A percentile compares a stretch with the other conserved stretches of the same genome.
Evolutionary conservation across 2,888 invertebrate genomes (phyloP).

Genomic region (Drosophila cognata): DNA sequence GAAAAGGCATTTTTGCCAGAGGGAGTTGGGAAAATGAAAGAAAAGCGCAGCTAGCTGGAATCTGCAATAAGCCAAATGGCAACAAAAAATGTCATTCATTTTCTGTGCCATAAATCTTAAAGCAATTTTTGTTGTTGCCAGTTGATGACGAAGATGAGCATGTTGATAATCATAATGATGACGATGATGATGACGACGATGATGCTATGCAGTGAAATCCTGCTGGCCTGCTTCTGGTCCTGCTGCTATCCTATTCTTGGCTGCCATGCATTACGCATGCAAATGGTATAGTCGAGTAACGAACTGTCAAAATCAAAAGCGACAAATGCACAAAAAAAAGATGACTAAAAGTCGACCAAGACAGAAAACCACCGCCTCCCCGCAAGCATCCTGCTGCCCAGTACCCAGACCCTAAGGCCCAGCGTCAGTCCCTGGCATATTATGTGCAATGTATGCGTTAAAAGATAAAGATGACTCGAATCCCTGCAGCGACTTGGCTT

Average conservation of each 20-base stretch:
- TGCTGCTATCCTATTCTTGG: conserved; percentile 10
- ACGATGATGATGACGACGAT: conserved; percentile 14
- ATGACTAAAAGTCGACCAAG: conserved; percentile 52
- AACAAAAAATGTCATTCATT: conserved; percentile 56
- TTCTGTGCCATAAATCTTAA: conserved; percentile 67
- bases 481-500: conserved; percentile 47
- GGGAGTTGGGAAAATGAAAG: neutral
- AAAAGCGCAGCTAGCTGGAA: conserved; percentile 48
- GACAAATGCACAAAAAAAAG: conserved; percentile 43
- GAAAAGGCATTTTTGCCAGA: conserved; percentile 56
- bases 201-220: conserved; percentile 30
- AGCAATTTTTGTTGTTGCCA: conserved; percentile 25
- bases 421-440: conserved; percentile 46
- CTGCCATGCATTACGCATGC: conserved; percentile 73
- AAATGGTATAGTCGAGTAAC: conserved; percentile 78
- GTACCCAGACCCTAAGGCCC: conserved; percentile 3
- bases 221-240: conserved; percentile 20
- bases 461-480: conserved; percentile 63
- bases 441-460: conserved; percentile 60
- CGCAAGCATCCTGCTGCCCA: conserved; percentile 6
- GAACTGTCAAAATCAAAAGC: conserved; percentile 80
- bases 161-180: conserved; percentile 8
- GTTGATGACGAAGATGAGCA: conserved; percentile 44
- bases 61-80: conserved; percentile 69
- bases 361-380: neutral